Evolutionary conservation across 2,797 vertebrate genomes (phyloP).

Genomic region (Molossus molossus): DNA sequence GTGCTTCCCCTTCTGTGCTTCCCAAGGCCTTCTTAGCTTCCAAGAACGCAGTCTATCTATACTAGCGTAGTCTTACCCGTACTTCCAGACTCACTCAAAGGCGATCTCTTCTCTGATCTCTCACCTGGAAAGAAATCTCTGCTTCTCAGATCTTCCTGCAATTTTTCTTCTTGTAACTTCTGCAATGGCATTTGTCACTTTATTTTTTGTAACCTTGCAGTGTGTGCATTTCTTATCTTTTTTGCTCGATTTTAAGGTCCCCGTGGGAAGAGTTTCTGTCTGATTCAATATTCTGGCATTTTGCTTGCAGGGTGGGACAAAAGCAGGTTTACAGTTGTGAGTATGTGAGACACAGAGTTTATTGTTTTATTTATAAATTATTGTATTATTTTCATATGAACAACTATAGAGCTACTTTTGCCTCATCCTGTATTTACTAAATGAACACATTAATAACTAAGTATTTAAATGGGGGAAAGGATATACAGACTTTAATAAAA

Average conservation of each 20-base stretch:
- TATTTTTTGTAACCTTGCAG: constrained; percentile 23
- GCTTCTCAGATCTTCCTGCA: background rate
- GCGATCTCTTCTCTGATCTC: background rate
- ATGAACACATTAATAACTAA: constrained; percentile 14
- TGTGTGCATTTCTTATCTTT: background rate
- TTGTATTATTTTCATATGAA: background rate
- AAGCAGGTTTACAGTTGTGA: background rate
- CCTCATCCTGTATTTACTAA: background rate
- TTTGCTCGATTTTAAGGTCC: background rate
- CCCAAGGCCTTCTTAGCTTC: background rate
- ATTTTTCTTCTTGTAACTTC: background rate
- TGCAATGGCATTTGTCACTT: background rate
- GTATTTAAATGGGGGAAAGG: background rate
- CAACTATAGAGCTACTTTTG: background rate
- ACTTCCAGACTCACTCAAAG: background rate
- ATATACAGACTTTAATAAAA: background rate
- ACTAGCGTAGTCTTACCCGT: background rate
- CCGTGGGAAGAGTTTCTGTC: background rate
- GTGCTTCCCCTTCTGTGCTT: background rate
- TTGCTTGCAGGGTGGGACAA: background rate
- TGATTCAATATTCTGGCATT: background rate
- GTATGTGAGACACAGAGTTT: background rate
- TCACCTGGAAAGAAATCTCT: background rate
- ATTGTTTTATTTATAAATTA: background rate
- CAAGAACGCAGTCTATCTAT: background rate